These are phyloP conservation scores for Enteromius radiatus DNA, from an alignment of 2,797 vertebrate genomes.

Conservation along the genomic window DNA sequence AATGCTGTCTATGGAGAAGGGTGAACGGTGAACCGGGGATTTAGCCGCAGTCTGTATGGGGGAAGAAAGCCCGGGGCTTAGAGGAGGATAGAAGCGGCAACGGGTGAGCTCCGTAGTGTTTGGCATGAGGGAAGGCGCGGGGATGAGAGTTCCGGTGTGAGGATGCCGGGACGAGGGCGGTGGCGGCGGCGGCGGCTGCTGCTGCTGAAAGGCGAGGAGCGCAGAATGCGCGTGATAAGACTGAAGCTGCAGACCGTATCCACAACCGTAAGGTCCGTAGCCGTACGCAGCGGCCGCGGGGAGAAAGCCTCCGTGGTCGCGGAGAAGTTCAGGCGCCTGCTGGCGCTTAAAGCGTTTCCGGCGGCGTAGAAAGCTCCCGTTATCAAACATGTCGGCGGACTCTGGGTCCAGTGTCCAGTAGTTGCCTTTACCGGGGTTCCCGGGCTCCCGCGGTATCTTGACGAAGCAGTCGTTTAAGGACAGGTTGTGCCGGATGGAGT, in stretches of 20 bases:
- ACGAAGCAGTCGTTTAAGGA: conserved; percentile 91
- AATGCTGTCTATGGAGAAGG: conserved; percentile 96
- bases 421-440: conserved; percentile 91
- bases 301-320: conserved; percentile 81
- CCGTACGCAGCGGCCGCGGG: conserved; percentile 81
- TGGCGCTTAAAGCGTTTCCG: conserved; percentile 94
- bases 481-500: conserved; percentile 89
- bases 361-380: conserved; percentile 89
- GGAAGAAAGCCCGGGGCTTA: conserved; percentile 77
- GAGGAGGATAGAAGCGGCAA: conserved; percentile 85
- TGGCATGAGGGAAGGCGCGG: conserved; percentile 82
- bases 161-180: conserved; percentile 67
- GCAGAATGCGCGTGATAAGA: conserved; percentile 88
- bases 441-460: conserved; percentile 89
- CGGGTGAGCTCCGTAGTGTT: conserved; percentile 83
- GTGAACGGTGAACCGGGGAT: conserved; percentile 79
- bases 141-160: conserved; percentile 78
- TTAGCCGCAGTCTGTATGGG: conserved; percentile 76
- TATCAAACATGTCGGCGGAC: conserved; percentile 95
- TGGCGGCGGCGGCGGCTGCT: conserved; percentile 57
- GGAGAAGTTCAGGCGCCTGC: conserved; percentile 85
- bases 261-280: conserved; percentile 90
- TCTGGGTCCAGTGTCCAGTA: conserved; percentile 93
- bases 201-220: conserved; percentile 87
- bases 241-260: conserved; percentile 90